Percentiles rank a stretch among this genome's conserved stretches.
Conservation (phyloP, 2,888 invertebrate species). For the Lycia hirtaria region DNA sequence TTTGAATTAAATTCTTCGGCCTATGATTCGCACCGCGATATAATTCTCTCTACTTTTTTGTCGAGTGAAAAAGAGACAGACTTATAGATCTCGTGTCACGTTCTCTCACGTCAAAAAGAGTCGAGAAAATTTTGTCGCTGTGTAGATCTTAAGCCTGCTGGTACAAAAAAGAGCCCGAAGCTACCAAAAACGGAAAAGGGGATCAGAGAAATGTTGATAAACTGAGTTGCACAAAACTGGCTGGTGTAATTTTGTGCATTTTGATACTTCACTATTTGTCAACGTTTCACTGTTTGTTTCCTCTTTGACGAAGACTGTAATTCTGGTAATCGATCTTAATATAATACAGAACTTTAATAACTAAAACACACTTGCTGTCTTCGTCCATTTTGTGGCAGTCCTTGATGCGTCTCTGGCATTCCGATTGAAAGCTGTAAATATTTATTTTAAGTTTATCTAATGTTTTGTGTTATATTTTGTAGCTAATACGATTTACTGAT, state of each 20-base stretch:
- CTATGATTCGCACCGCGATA: too few species aligned
- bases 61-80: too few species aligned
- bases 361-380: too few species aligned
- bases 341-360: too few species aligned
- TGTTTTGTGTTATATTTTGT: conserved; percentile 19
- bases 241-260: too few species aligned
- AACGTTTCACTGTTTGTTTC: neutral
- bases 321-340: neutral
- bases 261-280: too few species aligned
- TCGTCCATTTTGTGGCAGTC: neutral
- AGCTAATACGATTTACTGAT: conserved; percentile 46
- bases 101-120: too few species aligned
- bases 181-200: neutral
- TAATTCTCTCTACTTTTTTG: too few species aligned
- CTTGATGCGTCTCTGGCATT: neutral
- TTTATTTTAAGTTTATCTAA: conserved; percentile 18
- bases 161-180: neutral
- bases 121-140: too few species aligned
- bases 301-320: neutral
- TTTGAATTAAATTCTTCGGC: too few species aligned
- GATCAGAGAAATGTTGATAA: neutral
- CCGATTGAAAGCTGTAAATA: conserved; percentile 31
- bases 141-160: too few species aligned
- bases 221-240: neutral
- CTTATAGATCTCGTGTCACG: too few species aligned